A percentile compares a stretch with the other conserved stretches of the same genome.
Conservation (phyloP, 2,113 vertebrate species). For the Protobothrops flavoviridis region DNA sequence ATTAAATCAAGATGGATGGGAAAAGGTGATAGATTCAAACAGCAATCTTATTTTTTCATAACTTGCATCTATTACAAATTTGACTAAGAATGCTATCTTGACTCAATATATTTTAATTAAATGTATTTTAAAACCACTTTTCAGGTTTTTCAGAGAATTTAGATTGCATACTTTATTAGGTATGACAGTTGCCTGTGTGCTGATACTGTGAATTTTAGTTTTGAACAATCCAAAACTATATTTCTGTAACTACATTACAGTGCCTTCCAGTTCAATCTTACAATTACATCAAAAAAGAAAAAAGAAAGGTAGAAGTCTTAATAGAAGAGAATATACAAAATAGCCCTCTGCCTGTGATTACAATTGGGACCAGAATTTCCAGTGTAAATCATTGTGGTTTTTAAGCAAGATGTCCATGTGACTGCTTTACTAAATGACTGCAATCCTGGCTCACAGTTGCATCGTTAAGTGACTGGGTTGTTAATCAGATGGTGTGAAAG, state of each 20-base stretch:
- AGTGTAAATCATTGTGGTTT: neutral
- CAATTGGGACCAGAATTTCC: neutral
- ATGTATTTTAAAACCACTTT: neutral
- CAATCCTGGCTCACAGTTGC: neutral
- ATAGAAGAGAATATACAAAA: neutral
- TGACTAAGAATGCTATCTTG: too few species aligned
- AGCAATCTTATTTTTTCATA: neutral
- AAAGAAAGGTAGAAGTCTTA: neutral
- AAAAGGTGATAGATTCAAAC: neutral
- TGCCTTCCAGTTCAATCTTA: neutral
- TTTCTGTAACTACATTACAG: neutral
- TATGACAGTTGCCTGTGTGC: neutral
- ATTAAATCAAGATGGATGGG: too few species aligned
- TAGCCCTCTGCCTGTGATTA: neutral
- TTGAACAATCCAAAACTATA: neutral
- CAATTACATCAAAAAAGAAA: neutral
- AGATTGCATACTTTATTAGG: neutral
- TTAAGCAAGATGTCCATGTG: neutral
- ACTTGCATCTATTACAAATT: too few species aligned
- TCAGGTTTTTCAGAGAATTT: neutral
- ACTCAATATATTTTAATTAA: too few species aligned
- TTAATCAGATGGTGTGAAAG: too few species aligned
- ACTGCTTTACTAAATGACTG: neutral
- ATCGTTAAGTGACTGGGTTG: neutral
- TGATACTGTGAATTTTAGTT: neutral